Evolutionary conservation across 2,888 invertebrate species (phyloP).

Genomic region (Heteromyza rotundicornis): DNA sequence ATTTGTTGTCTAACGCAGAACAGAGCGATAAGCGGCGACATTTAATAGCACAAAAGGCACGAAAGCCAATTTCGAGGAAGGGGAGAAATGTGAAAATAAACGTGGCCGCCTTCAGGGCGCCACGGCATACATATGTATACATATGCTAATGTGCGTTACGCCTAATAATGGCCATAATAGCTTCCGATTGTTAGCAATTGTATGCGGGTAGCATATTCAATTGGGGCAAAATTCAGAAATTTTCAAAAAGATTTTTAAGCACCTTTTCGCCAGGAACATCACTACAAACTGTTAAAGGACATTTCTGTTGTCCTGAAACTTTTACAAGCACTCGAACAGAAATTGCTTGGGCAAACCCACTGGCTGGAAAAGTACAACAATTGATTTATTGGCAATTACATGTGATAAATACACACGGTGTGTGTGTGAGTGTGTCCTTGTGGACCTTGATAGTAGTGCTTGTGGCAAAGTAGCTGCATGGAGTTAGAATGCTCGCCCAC

Average conservation of each 20-base stretch:
- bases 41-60: slow-evolving; percentile 19
- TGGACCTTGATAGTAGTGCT: background rate
- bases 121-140: background rate
- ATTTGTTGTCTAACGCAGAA: slow-evolving; percentile 5
- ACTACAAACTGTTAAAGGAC: no score
- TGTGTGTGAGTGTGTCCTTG: background rate
- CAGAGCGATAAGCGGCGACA: slow-evolving; percentile 19
- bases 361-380: slow-evolving; percentile 36
- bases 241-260: no score
- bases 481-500: no score
- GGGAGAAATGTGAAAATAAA: background rate
- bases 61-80: no score
- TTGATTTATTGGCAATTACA: slow-evolving; percentile 49
- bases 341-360: background rate
- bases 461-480: no score
- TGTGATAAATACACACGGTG: slow-evolving; percentile 37
- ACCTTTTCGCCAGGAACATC: no score
- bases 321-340: background rate
- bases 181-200: slow-evolving; percentile 15
- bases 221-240: no score
- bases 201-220: slow-evolving; percentile 11
- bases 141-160: slow-evolving; percentile 3
- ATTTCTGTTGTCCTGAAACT: no score
- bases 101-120: slow-evolving; percentile 18
- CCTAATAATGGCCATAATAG: slow-evolving; percentile 22